Evolutionary conservation across 2,888 invertebrate genomes (phyloP).

Genomic region (Protophormia terraenovae): DNA sequence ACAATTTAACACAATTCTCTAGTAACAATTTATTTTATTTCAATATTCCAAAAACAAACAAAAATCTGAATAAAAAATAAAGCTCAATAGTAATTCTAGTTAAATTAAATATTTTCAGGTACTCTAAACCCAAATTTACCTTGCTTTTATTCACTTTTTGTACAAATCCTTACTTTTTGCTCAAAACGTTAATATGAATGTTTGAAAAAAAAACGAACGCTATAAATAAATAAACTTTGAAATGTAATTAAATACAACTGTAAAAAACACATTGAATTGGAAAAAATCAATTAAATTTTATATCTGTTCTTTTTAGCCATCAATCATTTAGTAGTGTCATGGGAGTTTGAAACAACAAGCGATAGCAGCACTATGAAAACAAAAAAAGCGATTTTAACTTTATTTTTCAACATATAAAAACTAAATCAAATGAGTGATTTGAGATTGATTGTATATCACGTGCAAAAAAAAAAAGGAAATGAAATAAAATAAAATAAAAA

Average conservation of each 20-base stretch:
- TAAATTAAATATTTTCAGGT: not conserved
- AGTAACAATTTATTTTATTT: not conserved
- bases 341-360: not conserved
- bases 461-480: too few relatives aligned
- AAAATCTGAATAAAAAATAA: not conserved
- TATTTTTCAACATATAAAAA: not conserved
- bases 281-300: slow-evolving; percentile 55
- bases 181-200: not conserved
- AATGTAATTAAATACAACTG: slow-evolving; percentile 45
- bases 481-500: too few relatives aligned
- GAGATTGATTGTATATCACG: slow-evolving; percentile 26
- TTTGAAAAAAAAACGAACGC: not conserved
- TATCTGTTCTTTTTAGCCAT: slow-evolving; percentile 27
- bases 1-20: not conserved
- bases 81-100: not conserved
- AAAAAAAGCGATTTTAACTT: slow-evolving; percentile 6
- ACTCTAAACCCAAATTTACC: not conserved
- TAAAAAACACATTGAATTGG: slow-evolving; percentile 28
- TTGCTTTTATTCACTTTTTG: not conserved
- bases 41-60: not conserved
- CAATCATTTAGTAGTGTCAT: slow-evolving; percentile 47
- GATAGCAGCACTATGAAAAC: not conserved
- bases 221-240: slow-evolving; percentile 30
- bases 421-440: slow-evolving; percentile 45
- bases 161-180: not conserved